These are phyloP conservation scores for Clarias pachynema DNA, from an alignment of 2,797 vertebrate genomes.

Conservation along the genomic window DNA sequence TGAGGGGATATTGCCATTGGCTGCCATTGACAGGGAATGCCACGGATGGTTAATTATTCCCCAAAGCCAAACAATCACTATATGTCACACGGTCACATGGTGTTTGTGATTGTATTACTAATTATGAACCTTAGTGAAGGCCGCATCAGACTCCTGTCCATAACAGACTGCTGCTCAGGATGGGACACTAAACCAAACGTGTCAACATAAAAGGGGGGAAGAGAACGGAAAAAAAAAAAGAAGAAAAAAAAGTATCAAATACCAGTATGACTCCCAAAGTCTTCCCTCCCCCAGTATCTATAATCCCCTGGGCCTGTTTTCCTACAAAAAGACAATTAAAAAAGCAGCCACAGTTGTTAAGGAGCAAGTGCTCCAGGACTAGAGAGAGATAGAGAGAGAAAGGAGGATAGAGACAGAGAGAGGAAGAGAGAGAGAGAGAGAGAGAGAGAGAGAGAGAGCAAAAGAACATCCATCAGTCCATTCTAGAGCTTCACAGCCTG, in stretches of 20 bases:
- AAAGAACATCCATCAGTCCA: constrained; percentile 52
- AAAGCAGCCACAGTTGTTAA: constrained; percentile 57
- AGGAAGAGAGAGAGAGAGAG: constrained; percentile 26
- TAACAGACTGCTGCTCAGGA: constrained; percentile 38
- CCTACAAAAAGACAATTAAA: constrained; percentile 52
- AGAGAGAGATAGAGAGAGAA: constrained; percentile 35
- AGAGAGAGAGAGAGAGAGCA: constrained; percentile 32
- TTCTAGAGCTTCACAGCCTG: constrained; percentile 47
- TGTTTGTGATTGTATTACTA: constrained; percentile 37
- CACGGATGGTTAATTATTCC: constrained; percentile 5
- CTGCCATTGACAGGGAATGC: constrained; percentile 12
- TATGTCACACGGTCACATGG: constrained; percentile 4
- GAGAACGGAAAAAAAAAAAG: neutral
- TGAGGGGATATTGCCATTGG: constrained; percentile 22
- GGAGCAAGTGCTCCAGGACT: constrained; percentile 42
- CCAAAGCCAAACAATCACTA: constrained; percentile 28
- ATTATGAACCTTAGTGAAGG: constrained; percentile 37
- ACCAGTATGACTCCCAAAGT: constrained; percentile 36
- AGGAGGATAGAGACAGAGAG: neutral
- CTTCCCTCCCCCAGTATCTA: constrained; percentile 29
- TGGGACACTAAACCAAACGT: constrained; percentile 37
- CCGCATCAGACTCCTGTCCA: constrained; percentile 29
- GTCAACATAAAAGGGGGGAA: constrained; percentile 32
- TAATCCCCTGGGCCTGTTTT: constrained; percentile 33
- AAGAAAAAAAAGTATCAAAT: constrained; percentile 41